phyloP scores from a whole-genome alignment of 2,888 invertebrate species.

The Xestobium rufovillosum region DNA sequence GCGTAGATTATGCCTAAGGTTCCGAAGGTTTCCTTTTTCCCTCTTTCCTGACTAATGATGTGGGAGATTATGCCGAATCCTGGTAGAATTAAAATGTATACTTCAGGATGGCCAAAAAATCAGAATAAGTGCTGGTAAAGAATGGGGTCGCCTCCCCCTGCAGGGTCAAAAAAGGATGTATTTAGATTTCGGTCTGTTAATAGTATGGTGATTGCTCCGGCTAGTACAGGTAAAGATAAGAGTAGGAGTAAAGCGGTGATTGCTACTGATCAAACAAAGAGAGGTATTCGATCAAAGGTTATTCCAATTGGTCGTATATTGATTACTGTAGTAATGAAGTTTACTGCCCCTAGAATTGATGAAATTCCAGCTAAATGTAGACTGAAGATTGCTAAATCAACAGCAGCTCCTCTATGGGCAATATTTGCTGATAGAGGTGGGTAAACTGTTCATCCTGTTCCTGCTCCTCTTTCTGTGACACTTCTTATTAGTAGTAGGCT shows the following conservation, averaged over 20 bases:
- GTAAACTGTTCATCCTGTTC: no score
- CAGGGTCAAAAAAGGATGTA: no score
- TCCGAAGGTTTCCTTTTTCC: slow-evolving; percentile 72
- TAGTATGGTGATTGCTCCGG: slow-evolving; percentile 73
- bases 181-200: slow-evolving; percentile 71
- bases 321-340: slow-evolving; percentile 70
- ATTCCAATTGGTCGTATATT: slow-evolving; percentile 59
- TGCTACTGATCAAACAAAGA: slow-evolving; percentile 68
- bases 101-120: no score
- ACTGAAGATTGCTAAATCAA: no score
- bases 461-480: no score
- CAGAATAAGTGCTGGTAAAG: slow-evolving; percentile 79
- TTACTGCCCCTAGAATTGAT: slow-evolving; percentile 68
- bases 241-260: slow-evolving; percentile 59
- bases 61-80: no score
- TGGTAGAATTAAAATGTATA: no score
- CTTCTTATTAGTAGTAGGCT: slow-evolving; percentile 79
- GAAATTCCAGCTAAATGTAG: slow-evolving; percentile 65
- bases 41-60: slow-evolving; percentile 65
- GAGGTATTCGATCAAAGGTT: slow-evolving; percentile 56
- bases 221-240: slow-evolving; percentile 66
- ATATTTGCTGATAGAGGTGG: slow-evolving; percentile 59
- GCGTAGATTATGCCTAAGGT: no score
- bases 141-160: slow-evolving; percentile 73
- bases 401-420: slow-evolving; percentile 58